phyloP scores from a whole-genome alignment of 2,113 vertebrate genomes.

The Brachyistius frenatus region DNA sequence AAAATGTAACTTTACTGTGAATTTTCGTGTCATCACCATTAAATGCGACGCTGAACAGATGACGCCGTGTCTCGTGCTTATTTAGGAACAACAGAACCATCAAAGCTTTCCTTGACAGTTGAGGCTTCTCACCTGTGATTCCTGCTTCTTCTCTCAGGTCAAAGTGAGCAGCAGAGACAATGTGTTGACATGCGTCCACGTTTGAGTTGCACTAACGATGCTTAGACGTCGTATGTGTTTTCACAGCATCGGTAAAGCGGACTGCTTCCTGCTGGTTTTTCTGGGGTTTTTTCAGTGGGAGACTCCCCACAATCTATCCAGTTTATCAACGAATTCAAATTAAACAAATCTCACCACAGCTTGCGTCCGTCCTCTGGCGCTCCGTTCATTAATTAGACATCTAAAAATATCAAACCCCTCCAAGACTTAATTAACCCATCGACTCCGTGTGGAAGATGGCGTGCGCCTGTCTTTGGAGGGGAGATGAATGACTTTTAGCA shows the following conservation, averaged over 20 bases:
- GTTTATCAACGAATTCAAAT: conserved; percentile 80
- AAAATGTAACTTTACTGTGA: conserved; percentile 49
- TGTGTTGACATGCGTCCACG: neutral
- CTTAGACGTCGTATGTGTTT: conserved; percentile 12
- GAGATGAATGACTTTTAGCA: conserved; percentile 71
- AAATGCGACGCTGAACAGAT: neutral
- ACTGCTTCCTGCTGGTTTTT: conserved; percentile 12
- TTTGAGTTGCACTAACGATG: conserved; percentile 7
- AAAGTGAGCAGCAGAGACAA: conserved; percentile 7
- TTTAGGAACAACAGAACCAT: conserved; percentile 5
- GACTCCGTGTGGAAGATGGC: conserved; percentile 71
- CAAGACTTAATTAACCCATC: conserved; percentile 87
- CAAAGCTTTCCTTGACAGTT: neutral
- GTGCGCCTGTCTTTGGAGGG: conserved; percentile 57
- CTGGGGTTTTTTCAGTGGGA: conserved; percentile 35
- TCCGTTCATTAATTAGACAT: conserved; percentile 83
- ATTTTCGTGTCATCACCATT: conserved; percentile 29
- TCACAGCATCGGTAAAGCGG: conserved; percentile 5
- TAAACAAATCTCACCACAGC: conserved; percentile 80
- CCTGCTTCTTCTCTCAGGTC: neutral
- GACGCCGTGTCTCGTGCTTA: conserved; percentile 1
- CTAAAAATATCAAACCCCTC: conserved; percentile 87
- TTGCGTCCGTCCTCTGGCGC: conserved; percentile 76
- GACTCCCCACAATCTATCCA: conserved; percentile 50
- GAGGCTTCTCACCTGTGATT: neutral